phyloP scores from a whole-genome alignment of 2,797 vertebrate genomes.

The Anniella stebbinsi region DNA sequence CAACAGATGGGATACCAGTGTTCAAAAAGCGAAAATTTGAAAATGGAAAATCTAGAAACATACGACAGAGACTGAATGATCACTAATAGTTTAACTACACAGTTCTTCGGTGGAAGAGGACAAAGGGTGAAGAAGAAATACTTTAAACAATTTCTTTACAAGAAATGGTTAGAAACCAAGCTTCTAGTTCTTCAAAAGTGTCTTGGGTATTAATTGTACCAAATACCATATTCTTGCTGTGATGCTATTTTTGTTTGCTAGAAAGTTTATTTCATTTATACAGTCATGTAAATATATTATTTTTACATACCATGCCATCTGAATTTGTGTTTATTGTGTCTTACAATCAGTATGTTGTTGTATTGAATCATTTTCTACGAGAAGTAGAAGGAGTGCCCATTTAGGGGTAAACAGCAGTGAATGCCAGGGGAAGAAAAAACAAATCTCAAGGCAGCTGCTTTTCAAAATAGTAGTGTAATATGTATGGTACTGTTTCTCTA shows the following conservation, averaged over 20 bases:
- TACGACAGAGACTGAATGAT: slow-evolving; percentile 89
- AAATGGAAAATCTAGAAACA: slow-evolving; percentile 91
- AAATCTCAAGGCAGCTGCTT: background rate
- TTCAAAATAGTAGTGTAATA: background rate
- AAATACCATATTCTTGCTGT: slow-evolving; percentile 70
- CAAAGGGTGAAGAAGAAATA: slow-evolving; percentile 55
- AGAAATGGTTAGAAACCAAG: slow-evolving; percentile 64
- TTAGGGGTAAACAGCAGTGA: background rate
- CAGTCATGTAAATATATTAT: slow-evolving; percentile 75
- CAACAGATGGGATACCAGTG: slow-evolving; percentile 78
- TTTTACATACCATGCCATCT: slow-evolving; percentile 61
- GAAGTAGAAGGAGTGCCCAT: background rate
- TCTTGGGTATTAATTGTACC: slow-evolving; percentile 69
- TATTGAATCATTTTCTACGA: background rate
- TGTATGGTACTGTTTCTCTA: background rate
- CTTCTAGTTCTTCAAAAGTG: slow-evolving; percentile 69
- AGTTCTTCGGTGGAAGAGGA: slow-evolving; percentile 44
- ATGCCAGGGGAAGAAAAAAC: background rate
- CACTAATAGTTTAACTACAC: slow-evolving; percentile 73
- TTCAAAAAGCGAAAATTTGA: slow-evolving; percentile 94
- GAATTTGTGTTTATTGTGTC: slow-evolving; percentile 53
- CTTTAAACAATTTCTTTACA: slow-evolving; percentile 68
- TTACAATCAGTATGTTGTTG: background rate
- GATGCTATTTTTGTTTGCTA: slow-evolving; percentile 68
- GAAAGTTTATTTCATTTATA: slow-evolving; percentile 70